Conservation (phyloP, 2,797 vertebrate species). For the Antennarius maculatus region DNA sequence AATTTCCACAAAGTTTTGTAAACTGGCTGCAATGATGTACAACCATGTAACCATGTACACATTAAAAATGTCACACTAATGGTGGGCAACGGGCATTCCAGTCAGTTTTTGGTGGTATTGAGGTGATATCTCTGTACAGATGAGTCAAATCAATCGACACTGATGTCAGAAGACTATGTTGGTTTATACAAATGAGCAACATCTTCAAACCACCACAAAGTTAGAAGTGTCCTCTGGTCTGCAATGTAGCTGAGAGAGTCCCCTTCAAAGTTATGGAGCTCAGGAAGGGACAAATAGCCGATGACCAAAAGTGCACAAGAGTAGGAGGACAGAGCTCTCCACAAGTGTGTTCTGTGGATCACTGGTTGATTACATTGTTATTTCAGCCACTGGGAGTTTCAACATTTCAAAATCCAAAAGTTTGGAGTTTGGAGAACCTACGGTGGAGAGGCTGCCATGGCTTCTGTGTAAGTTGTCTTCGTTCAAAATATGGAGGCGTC, state of each 20-base stretch:
- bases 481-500: slow-evolving; percentile 60
- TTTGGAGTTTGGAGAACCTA: slow-evolving; percentile 40
- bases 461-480: slow-evolving; percentile 59
- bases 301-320: background rate
- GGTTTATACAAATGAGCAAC: background rate
- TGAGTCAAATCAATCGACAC: background rate
- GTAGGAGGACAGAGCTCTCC: background rate
- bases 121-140: background rate
- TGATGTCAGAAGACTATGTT: background rate
- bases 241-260: background rate
- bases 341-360: background rate
- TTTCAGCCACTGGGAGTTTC: slow-evolving; percentile 37
- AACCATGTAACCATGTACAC: background rate
- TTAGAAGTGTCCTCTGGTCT: background rate
- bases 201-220: background rate
- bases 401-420: slow-evolving; percentile 56
- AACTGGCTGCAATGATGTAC: background rate
- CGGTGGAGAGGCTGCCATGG: slow-evolving; percentile 42
- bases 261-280: background rate
- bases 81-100: background rate
- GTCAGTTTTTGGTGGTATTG: background rate
- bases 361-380: slow-evolving; percentile 23
- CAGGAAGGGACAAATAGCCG: background rate
- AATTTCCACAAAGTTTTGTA: background rate
- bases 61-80: slow-evolving; percentile 5